Evolutionary conservation across 2,888 invertebrate genomes (phyloP), one percentile per base, ranked within the genome.

Genomic region (Didymodactylos carnosus): DNA sequence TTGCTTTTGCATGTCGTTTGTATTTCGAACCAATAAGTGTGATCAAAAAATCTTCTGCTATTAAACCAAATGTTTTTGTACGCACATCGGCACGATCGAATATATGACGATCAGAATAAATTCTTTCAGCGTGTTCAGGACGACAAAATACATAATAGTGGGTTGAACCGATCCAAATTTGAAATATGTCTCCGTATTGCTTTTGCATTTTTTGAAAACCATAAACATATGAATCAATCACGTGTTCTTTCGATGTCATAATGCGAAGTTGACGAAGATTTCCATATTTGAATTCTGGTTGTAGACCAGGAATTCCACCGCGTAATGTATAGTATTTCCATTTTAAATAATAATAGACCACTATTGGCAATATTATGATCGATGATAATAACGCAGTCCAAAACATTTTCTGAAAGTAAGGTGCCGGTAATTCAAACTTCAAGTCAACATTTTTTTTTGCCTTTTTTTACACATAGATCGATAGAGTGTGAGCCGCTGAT

Each of bases 71-170:
- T 41, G 41, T 41, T 41, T 10, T 41, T 41, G 11, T 7, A 10
- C 41, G 41, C 3, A 41, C 11, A 7, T 41, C 41, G 11, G 41
- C 41, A 10, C 41, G 41, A 41, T 41, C 41, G 11, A 41, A 41
- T 41, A 4, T 4, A 41, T 41, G 11, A 41, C 41, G 41, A 40
- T 90, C 91, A 3, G 6, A 4, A 41, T 41, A 10, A 41, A 41
- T 41, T 41, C 19, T 13, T 41, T 41, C 41, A 10, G 41, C 41
- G 19, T 41, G 41, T 10, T 41, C 41, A 41, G 41, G 41, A 7
- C 41, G 41, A 41, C 41, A 41, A 10, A 41, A 41, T 41, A 41
- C 41, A 41, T 41, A 41, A 4, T 7, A 41, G 19, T 41, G 41
- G 19, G 13, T 41, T 41, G 41, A 41, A 10, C 41, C 41, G 3